These are phyloP conservation scores for Polymixis flavicincta DNA, from an alignment of 2,888 invertebrate species.

Conservation along the genomic window DNA sequence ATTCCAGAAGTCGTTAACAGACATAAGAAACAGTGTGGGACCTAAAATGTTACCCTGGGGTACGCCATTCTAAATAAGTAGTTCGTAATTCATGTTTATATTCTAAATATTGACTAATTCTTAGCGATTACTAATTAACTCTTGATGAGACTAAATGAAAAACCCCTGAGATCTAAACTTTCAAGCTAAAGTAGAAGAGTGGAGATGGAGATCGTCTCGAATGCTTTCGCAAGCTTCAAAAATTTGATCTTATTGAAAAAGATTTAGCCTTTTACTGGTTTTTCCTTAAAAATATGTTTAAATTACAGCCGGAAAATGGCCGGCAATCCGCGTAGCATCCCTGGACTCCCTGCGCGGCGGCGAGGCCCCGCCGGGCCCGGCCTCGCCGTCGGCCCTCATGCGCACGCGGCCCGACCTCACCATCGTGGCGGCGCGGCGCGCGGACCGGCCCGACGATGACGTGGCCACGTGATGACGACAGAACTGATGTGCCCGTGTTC, in stretches of 20 bases:
- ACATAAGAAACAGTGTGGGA: not conserved
- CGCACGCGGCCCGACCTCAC: constrained; percentile 86
- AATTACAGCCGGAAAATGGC: constrained; percentile 81
- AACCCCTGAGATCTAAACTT: not conserved
- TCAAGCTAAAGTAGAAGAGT: too few relatives aligned
- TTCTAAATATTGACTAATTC: not conserved
- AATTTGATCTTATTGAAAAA: not conserved
- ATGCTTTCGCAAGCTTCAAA: not conserved
- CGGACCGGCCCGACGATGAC: constrained; percentile 67
- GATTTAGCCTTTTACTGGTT: accelerated
- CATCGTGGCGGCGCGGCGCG: constrained; percentile 81
- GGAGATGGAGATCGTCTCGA: not conserved
- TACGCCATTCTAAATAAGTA: constrained; percentile 21
- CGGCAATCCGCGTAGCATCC: constrained; percentile 84
- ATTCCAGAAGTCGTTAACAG: not conserved
- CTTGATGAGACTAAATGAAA: not conserved
- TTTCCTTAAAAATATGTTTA: not conserved
- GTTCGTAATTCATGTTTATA: not conserved
- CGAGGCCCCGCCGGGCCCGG: constrained; percentile 50
- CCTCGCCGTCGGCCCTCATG: constrained; percentile 83
- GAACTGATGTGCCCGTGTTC: constrained; percentile 41
- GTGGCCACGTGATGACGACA: constrained; percentile 67
- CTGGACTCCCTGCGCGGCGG: constrained; percentile 80
- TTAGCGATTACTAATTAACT: not conserved
- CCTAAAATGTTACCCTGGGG: not conserved